A percentile compares a stretch with the other conserved stretches of the same genome.
Conservation (phyloP, 2,888 invertebrate genomes). For the Euclidia mi region DNA sequence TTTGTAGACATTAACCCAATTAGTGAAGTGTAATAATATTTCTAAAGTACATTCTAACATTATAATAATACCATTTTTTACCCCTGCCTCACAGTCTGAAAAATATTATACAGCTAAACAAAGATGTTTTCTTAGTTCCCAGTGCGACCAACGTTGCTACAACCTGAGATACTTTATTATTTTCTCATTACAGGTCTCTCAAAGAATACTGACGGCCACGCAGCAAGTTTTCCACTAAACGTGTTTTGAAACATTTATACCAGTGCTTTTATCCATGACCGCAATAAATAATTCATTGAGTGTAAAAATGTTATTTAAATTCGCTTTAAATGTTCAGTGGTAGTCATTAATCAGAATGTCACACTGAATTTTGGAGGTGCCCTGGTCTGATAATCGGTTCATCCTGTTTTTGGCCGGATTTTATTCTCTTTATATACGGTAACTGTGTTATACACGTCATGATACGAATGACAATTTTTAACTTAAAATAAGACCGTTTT, state of each 20-base stretch:
- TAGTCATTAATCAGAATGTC: constrained; percentile 63
- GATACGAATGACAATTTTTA: neutral
- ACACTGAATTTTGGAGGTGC: constrained; percentile 36
- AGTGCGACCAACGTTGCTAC: neutral
- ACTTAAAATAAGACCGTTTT: neutral
- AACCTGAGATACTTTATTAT: constrained; percentile 12
- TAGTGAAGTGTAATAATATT: too few species aligned
- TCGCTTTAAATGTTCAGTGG: constrained; percentile 59
- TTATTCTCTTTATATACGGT: constrained; percentile 18
- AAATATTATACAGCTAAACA: neutral
- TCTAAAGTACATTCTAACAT: neutral
- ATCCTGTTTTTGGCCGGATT: constrained; percentile 32
- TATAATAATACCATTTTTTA: neutral
- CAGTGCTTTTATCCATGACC: constrained; percentile 56
- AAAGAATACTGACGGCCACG: constrained; percentile 16
- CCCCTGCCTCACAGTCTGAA: neutral
- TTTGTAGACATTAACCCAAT: too few species aligned
- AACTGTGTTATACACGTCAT: neutral
- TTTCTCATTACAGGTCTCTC: constrained; percentile 7
- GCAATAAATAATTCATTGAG: constrained; percentile 69
- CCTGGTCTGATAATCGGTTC: constrained; percentile 17
- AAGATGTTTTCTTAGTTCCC: neutral
- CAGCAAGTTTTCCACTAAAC: constrained; percentile 23
- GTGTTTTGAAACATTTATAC: constrained; percentile 52
- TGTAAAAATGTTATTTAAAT: constrained; percentile 72